These are phyloP conservation scores for Ginglymostoma cirratum DNA, from an alignment of 2,113 vertebrate genomes.

Conservation along the genomic window DNA sequence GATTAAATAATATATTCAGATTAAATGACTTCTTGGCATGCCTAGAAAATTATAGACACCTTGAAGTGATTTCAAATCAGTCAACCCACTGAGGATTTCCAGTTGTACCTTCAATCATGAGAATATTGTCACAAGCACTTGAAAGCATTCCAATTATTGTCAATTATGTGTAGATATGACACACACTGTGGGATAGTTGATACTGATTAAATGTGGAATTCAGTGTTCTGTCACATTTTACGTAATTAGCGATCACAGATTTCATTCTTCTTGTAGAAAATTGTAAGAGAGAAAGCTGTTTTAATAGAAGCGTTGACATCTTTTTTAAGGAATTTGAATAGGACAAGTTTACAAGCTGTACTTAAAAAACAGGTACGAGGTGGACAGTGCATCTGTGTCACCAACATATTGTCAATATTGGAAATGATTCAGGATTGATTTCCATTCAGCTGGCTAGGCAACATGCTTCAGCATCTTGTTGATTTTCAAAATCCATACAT, in stretches of 20 bases:
- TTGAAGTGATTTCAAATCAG: background rate
- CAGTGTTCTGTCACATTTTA: background rate
- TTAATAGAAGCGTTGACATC: background rate
- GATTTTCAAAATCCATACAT: background rate
- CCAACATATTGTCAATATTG: background rate
- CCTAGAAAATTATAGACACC: background rate
- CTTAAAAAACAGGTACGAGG: background rate
- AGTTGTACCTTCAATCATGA: background rate
- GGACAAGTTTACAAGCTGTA: background rate
- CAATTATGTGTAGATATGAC: background rate
- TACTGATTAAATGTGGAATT: background rate
- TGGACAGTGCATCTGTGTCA: background rate
- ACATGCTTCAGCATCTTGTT: background rate
- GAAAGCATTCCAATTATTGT: background rate
- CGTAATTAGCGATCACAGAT: background rate
- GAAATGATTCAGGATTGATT: background rate
- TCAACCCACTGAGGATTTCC: background rate
- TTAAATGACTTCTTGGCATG: background rate
- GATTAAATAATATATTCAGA: background rate
- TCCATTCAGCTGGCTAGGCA: background rate
- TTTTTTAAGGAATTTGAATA: background rate
- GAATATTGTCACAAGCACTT: no score
- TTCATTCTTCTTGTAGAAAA: background rate
- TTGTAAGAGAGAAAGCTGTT: background rate
- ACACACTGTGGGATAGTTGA: background rate